A percentile compares a stretch with the other conserved stretches of the same genome.
Evolutionary conservation across 1,140 invertebrate species (phyloP).

Genomic region (Fopius arisanus): DNA sequence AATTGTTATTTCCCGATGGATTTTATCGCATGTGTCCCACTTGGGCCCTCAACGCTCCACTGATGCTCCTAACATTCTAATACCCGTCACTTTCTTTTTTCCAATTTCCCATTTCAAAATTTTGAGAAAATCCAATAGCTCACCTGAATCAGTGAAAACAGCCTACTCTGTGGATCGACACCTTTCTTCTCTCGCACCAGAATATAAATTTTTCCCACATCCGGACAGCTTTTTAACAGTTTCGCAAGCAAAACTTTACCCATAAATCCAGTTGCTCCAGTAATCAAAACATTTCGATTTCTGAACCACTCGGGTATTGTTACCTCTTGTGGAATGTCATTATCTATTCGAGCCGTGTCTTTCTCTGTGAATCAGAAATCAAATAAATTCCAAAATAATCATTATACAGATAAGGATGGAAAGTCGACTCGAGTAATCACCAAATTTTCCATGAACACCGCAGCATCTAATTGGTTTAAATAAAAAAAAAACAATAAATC

Average conservation of each 20-base stretch:
- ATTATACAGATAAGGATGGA: no score
- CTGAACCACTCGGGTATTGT: constrained; percentile 67
- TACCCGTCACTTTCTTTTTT: neutral
- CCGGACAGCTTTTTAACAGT: constrained; percentile 74
- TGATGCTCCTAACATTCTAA: neutral
- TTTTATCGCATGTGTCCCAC: neutral
- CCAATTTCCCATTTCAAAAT: neutral
- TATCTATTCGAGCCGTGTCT: neutral
- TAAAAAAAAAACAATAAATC: constrained; percentile 1
- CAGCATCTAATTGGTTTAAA: neutral
- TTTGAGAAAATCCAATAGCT: constrained; percentile 3
- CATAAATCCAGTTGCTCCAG: constrained; percentile 75
- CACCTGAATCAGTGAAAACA: constrained; percentile 60
- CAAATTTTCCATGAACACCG: no score
- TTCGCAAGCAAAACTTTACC: constrained; percentile 81
- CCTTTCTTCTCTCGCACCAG: constrained; percentile 77
- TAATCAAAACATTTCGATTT: constrained; percentile 67
- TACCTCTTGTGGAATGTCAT: neutral
- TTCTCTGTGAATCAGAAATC: neutral
- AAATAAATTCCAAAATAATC: neutral
- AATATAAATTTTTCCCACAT: constrained; percentile 73
- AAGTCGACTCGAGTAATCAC: no score
- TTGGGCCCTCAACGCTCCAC: neutral
- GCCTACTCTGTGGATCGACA: constrained; percentile 56
- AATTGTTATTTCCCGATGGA: no score